A percentile compares a stretch with the other conserved stretches of the same genome.
Evolutionary conservation across 2,888 invertebrate species (phyloP).

Genomic region (Exocentrus adspersus): DNA sequence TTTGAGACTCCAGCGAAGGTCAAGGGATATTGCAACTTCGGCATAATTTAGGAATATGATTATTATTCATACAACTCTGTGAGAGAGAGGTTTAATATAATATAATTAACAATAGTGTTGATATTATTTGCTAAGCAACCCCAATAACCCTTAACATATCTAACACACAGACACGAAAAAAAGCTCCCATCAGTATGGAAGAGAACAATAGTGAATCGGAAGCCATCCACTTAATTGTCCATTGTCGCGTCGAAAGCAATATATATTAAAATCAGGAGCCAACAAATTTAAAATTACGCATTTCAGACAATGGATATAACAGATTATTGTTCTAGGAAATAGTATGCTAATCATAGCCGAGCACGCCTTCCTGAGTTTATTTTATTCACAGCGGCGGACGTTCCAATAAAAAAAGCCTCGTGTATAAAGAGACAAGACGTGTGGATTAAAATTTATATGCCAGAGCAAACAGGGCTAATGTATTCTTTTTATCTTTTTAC

Average conservation of each 20-base stretch:
- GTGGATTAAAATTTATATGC: slow-evolving; percentile 32
- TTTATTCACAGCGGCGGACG: slow-evolving; percentile 3
- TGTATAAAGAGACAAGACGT: slow-evolving; percentile 17
- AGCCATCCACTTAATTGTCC: neutral
- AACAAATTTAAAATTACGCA: slow-evolving; percentile 1
- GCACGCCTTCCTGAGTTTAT: neutral
- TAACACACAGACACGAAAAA: no score
- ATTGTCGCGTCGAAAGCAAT: slow-evolving; percentile 2
- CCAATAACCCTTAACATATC: no score
- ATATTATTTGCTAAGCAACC: no score
- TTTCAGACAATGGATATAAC: slow-evolving; percentile 10
- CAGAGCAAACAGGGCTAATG: slow-evolving; percentile 27
- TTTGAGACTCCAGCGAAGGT: no score
- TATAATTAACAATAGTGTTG: no score
- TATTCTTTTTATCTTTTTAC: slow-evolving; percentile 29
- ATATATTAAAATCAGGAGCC: slow-evolving; percentile 1
- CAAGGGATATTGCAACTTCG: no score
- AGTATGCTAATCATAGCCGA: neutral
- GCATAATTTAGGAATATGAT: no score
- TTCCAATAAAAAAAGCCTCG: slow-evolving; percentile 13
- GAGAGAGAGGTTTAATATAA: no score
- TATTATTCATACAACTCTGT: no score
- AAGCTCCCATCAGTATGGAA: no score
- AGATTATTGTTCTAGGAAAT: slow-evolving; percentile 13
- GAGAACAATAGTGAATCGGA: neutral